phyloP scores from a whole-genome alignment of 2,113 vertebrate species.

The Peromyscus polionotus region DNA sequence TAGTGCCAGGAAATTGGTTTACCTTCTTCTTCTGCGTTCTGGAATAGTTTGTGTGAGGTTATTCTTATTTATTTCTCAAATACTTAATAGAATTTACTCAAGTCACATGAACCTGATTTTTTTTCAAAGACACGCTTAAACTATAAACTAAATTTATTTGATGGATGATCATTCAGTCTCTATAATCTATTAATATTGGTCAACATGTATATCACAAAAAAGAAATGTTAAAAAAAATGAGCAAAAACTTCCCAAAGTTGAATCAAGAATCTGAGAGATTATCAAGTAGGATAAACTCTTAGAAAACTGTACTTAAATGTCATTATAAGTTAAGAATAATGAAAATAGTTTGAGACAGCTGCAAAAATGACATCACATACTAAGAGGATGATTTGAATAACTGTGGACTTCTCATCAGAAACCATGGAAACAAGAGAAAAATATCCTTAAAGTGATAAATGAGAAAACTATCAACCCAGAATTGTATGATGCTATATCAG shows the following conservation, averaged over 20 bases:
- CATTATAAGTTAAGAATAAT: background rate
- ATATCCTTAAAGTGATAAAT: background rate
- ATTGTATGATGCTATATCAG: background rate
- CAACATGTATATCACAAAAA: background rate
- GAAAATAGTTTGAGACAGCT: background rate
- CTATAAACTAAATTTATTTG: background rate
- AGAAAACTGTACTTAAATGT: background rate
- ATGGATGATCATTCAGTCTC: background rate
- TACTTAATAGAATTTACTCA: background rate
- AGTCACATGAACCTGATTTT: background rate
- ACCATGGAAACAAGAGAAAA: constrained; percentile 1
- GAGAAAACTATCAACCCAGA: background rate
- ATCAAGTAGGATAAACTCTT: background rate
- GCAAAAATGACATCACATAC: background rate
- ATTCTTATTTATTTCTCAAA: background rate
- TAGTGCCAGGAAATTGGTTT: background rate
- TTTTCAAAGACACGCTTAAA: background rate
- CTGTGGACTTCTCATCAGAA: background rate
- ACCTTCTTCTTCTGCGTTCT: background rate
- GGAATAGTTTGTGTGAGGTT: background rate
- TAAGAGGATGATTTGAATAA: background rate
- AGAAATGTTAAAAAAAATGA: background rate
- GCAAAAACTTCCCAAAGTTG: background rate
- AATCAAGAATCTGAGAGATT: background rate
- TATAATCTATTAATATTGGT: background rate